These are phyloP conservation scores for Petrocephalus schoutedeni DNA, from an alignment of 2,797 vertebrate genomes.

Conservation along the genomic window DNA sequence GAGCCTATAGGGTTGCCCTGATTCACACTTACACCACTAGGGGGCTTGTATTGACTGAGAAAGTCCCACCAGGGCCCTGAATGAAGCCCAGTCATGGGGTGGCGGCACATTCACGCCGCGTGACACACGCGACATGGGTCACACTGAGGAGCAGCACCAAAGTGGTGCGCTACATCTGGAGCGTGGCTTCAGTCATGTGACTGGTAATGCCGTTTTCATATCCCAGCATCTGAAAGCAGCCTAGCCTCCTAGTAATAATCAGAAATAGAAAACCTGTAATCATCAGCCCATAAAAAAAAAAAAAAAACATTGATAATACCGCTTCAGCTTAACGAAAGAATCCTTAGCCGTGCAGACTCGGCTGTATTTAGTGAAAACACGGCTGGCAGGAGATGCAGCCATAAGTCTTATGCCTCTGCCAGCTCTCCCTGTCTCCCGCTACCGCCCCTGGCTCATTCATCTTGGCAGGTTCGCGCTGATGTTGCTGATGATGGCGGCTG, in stretches of 20 bases:
- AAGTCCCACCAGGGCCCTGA: not conserved
- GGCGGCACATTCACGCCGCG: not conserved
- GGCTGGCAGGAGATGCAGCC: not conserved
- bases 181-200: not conserved
- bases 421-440: not conserved
- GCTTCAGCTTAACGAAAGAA: not conserved
- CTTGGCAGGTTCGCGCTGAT: not conserved
- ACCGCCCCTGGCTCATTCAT: not conserved
- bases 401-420: not conserved
- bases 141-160: not conserved
- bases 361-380: not conserved
- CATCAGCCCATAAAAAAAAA: not conserved
- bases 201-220: not conserved
- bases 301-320: not conserved
- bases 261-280: not conserved
- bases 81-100: not conserved
- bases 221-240: not conserved
- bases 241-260: not conserved
- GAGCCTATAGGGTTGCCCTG: not conserved
- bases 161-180: not conserved
- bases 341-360: not conserved
- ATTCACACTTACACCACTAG: not conserved
- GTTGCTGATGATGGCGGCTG: not conserved
- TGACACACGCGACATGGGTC: not conserved
- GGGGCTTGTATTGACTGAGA: not conserved